A percentile compares a stretch with the other conserved stretches of the same genome.
phyloP scores from a whole-genome alignment of 2,888 invertebrate species.

The Synergus umbraculus region DNA sequence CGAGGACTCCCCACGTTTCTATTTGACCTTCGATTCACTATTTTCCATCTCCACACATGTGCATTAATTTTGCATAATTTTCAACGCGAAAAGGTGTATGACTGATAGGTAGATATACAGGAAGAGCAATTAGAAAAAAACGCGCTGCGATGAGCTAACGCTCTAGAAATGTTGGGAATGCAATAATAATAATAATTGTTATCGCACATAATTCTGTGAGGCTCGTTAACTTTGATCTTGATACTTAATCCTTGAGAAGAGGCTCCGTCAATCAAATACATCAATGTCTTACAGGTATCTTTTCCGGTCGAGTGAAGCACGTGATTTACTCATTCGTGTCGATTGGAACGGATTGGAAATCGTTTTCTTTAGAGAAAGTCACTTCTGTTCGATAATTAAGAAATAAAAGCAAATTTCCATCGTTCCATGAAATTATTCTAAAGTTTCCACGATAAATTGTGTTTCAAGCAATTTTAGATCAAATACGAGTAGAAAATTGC shows the following conservation, averaged over 20 bases:
- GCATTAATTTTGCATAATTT: not conserved
- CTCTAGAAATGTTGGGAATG: slow-evolving; percentile 13
- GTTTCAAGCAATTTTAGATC: too few species aligned
- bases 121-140: not conserved
- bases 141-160: slow-evolving; percentile 2
- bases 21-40: slow-evolving; percentile 17
- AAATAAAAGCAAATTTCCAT: not conserved
- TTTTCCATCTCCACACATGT: not conserved
- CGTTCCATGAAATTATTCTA: too few species aligned
- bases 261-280: slow-evolving; percentile 23
- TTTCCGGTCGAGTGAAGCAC: slow-evolving; percentile 22
- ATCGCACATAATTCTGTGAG: slow-evolving; percentile 26
- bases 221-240: slow-evolving; percentile 38
- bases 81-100: slow-evolving; percentile 3
- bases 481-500: too few species aligned
- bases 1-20: not conserved
- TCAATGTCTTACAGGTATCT: slow-evolving; percentile 5
- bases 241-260: slow-evolving; percentile 29
- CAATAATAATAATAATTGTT: slow-evolving; percentile 16
- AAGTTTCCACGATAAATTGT: not conserved
- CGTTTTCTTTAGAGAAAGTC: not conserved
- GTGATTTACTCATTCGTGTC: not conserved
- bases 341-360: not conserved
- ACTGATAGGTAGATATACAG: not conserved
- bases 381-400: not conserved